Percentiles rank a stretch among this genome's conserved stretches.
phyloP scores from a whole-genome alignment of 2,113 vertebrate genomes.

The Platichthys flesus region DNA sequence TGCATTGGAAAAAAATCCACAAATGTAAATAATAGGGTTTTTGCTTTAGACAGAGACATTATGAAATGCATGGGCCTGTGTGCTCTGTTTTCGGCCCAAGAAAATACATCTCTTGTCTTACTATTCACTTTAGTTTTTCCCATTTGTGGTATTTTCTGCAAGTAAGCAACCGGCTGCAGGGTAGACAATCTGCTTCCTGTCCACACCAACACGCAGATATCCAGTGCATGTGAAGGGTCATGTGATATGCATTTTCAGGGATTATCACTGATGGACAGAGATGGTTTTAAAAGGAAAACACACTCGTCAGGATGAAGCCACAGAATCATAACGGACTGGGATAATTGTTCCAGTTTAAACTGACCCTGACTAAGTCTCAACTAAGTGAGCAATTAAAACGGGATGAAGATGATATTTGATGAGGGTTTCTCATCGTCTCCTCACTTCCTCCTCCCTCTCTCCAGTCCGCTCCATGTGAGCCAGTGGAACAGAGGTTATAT shows the following conservation, averaged over 20 bases:
- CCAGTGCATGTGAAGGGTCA: no score
- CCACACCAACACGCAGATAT: no score
- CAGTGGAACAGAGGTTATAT: slow-evolving; percentile 61
- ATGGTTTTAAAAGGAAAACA: neutral
- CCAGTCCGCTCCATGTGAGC: slow-evolving; percentile 34
- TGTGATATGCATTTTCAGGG: no score
- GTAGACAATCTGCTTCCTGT: no score
- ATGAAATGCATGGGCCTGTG: no score
- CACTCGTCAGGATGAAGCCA: neutral
- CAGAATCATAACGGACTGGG: slow-evolving; percentile 15
- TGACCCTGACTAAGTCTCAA: slow-evolving; percentile 3
- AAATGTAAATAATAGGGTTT: neutral
- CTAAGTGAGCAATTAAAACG: slow-evolving; percentile 34
- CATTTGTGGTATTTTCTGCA: no score
- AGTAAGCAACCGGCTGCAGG: no score
- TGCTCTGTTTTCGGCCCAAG: no score
- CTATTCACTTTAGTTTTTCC: no score
- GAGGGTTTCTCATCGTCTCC: slow-evolving; percentile 39
- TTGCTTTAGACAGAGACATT: no score
- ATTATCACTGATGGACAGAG: neutral
- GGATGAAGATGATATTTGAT: slow-evolving; percentile 41
- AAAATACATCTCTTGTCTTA: no score
- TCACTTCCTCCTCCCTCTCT: slow-evolving; percentile 22
- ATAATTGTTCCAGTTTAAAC: slow-evolving; percentile 21
- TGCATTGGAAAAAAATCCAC: no score